Evolutionary conservation across 2,888 invertebrate genomes (phyloP).

Genomic region (Flabesymbios commensalis): DNA sequence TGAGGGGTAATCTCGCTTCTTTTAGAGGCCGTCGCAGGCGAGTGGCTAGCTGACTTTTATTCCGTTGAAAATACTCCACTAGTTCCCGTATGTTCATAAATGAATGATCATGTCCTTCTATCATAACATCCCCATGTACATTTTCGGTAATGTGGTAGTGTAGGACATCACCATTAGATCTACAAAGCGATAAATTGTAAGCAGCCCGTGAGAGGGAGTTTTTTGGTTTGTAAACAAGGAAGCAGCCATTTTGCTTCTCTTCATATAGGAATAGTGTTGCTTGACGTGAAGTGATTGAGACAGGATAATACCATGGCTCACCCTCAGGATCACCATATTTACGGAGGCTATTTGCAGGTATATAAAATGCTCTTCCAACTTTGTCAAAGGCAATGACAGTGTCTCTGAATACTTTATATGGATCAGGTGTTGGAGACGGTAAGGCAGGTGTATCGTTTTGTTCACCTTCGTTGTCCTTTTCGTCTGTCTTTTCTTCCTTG

Average conservation of each 20-base stretch:
- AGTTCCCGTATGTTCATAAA: slow-evolving; percentile 36
- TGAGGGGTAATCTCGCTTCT: slow-evolving; percentile 30
- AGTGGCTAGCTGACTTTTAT: slow-evolving; percentile 31
- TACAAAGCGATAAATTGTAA: slow-evolving; percentile 33
- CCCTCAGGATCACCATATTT: slow-evolving; percentile 34
- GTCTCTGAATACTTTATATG: slow-evolving; percentile 5
- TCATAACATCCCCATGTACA: slow-evolving; percentile 37
- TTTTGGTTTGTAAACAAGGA: slow-evolving; percentile 32
- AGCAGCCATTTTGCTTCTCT: slow-evolving; percentile 38
- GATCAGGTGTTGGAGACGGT: neutral
- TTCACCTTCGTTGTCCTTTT: neutral
- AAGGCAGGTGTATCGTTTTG: too few species aligned
- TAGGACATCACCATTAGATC: slow-evolving; percentile 28
- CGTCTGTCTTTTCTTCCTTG: neutral
- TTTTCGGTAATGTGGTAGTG: slow-evolving; percentile 38
- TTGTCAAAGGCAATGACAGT: slow-evolving; percentile 30
- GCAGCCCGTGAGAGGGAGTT: slow-evolving; percentile 2
- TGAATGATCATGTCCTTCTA: slow-evolving; percentile 36
- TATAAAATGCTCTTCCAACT: slow-evolving; percentile 29
- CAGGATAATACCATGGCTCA: slow-evolving; percentile 38
- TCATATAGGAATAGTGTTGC: slow-evolving; percentile 33
- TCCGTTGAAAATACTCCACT: slow-evolving; percentile 32
- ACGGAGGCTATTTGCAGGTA: slow-evolving; percentile 24
- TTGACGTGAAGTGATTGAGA: slow-evolving; percentile 30
- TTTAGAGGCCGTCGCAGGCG: slow-evolving; percentile 32